Base-by-base conservation (phyloP, 2,797 vertebrate species). In the Rallus crepitans region DNA sequence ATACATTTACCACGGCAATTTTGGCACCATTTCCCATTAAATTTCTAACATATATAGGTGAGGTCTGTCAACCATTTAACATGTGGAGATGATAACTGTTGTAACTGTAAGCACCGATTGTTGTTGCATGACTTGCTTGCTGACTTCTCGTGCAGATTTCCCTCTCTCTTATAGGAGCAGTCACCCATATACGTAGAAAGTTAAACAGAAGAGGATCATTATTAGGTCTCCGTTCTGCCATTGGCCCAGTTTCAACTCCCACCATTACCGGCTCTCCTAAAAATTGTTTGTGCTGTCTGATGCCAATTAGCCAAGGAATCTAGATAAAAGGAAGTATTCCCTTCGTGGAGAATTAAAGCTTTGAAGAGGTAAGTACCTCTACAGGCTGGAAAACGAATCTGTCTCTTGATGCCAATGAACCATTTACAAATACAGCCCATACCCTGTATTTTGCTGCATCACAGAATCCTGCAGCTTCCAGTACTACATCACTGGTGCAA, bases 221-320 rank as follows among this genome's bases (percentile, higher is more conserved):
- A 95, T 89, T 80, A 95, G 68, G 77, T 77, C 31, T 88, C 57
- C 79, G 86, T 96, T 78, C 94, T 96, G 89, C 87, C 47, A 80
- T 7, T 76, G 93, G 93, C 94, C 61, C 56, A 63, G 68, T 91
- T 93, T 93, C 97, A 98, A 96, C 94, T 68, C 64, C 21, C 64
- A 93, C 56, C 39, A 90, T 79, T 53, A 86, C 80, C 61, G 90
- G 83, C 70, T 87, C 71, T 92, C 75, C 82, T 79, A 75, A 47
- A 91, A 88, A 88, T 25, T 73, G 52, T 85, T 96, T 60, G 52
- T 83, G 61, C 57, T 60, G 86, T 60, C 56, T 90, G 69, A 72
- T 93, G 89, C 88, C 79, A 96, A 65, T 92, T 87, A 94, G 73
- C 48, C 31, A 91, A 82, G 85, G 95, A 82, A 89, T 64, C 19